Base-by-base conservation (phyloP, 2,888 invertebrate genomes). In the Anodontia alba region DNA sequence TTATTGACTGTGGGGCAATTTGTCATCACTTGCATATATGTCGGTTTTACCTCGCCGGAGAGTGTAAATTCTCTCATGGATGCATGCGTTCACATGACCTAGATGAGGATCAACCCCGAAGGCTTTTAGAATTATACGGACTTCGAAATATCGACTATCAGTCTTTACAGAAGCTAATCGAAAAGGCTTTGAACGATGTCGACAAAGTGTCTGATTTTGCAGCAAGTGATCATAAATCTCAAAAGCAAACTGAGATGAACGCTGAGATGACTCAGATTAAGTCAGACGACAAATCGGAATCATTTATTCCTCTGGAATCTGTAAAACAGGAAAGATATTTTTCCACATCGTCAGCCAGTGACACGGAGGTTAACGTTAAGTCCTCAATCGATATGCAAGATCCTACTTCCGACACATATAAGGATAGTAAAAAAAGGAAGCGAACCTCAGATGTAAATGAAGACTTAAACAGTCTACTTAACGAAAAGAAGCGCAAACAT, bases 41-140 rank as follows among this genome's bases (percentile, higher is more conserved):
- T 78, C 77, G 80, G 43, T 62, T 75, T 72, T 84, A 66, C 51
- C 74, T 84, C n/a, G 57, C n/a, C 31, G 76, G 76, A 42, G 66
- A 75, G 5, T 84, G 84, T 75, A 77, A 81, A 17, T 74, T 81
- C 54, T 81, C 76, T 33, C 68, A 74, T 15, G 81, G 74, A 26
- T 84, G 84, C 70, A 84, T 81, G 67, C 33, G 84, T 26, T 77
- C 84, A 31, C 84, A 84, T 78, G 77, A 77, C 46, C 72, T 84
- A 12, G 71, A 72, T 31, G 38, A 72, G 2, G 84, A 81, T 29
- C 80, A 81, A 29, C 72, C 84, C 17, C 71, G 70, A 38, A 68
- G 76, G 49, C 71, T 81, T 31, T 72, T 84, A 23, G 10, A n/a
- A 26, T 54, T 54, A 29, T 54, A 26, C 26, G 54, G 54, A 3